Evolutionary conservation across 1,140 invertebrate species (phyloP).

Genomic region (Euborellia annulipes): DNA sequence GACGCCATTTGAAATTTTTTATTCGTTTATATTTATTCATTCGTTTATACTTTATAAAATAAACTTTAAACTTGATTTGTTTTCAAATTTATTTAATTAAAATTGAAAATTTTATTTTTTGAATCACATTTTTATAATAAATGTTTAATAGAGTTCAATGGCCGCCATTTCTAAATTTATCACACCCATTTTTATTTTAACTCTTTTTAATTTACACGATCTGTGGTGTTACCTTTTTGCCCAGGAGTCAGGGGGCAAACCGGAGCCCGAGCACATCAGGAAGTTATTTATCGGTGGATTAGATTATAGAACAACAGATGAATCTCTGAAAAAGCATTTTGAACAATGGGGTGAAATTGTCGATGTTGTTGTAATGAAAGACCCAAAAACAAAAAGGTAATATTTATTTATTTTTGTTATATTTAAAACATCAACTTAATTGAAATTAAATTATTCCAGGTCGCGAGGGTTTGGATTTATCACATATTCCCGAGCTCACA

Average conservation of each 20-base stretch:
- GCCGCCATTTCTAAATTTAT: too few relatives aligned
- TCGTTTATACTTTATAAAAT: too few relatives aligned
- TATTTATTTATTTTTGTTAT: neutral
- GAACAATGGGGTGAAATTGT: conserved; percentile 94
- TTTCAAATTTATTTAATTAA: too few relatives aligned
- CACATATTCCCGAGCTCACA: conserved; percentile 75
- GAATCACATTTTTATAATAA: too few relatives aligned
- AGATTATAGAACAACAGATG: conserved; percentile 88
- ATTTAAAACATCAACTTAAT: neutral
- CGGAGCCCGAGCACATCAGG: conserved; percentile 81
- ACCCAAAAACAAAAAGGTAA: conserved; percentile 68
- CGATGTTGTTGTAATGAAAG: conserved; percentile 97
- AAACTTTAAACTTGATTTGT: too few relatives aligned
- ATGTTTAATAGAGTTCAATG: too few relatives aligned
- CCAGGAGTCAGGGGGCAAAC: conserved; percentile 20
- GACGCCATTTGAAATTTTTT: too few relatives aligned
- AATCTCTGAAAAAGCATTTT: conserved; percentile 84
- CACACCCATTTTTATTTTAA: too few relatives aligned
- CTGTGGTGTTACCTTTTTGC: neutral
- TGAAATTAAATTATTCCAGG: conserved; percentile 14
- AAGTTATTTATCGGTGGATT: conserved; percentile 96
- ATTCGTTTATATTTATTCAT: too few relatives aligned
- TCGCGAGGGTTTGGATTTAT: conserved; percentile 95
- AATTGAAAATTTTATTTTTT: too few relatives aligned
- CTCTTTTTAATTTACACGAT: too few relatives aligned